Percentiles rank a stretch among this genome's conserved stretches.
Conservation (phyloP, 2,888 invertebrate genomes). For the Parnassius glacialis region DNA sequence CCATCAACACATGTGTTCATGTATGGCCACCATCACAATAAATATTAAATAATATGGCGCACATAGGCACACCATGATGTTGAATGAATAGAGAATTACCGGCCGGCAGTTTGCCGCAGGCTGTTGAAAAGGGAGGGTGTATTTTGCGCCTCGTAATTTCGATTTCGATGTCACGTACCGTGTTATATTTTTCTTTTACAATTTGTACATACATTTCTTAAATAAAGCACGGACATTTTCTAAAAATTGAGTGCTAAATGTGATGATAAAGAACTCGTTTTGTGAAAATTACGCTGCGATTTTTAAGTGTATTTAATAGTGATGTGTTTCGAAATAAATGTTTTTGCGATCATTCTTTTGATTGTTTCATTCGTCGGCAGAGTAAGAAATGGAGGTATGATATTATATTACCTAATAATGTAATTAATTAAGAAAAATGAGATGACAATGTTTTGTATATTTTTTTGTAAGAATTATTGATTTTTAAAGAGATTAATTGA, state of each 20-base stretch:
- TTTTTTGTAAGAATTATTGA: too few relatives aligned
- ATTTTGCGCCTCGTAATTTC: background rate
- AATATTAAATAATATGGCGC: conserved; percentile 13
- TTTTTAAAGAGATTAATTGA: too few relatives aligned
- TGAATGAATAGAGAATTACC: conserved; percentile 6
- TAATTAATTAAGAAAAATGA: too few relatives aligned
- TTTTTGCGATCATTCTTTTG: conserved; percentile 49
- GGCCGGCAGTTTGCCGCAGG: conserved; percentile 19
- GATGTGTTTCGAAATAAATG: conserved; percentile 58
- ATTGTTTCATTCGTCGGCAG: conserved; percentile 50
- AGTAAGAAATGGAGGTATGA: conserved; percentile 59
- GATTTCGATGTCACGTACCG: conserved; percentile 10
- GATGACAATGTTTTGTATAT: too few relatives aligned
- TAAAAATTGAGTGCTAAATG: conserved; percentile 12
- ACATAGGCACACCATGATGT: conserved; percentile 14
- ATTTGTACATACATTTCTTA: background rate
- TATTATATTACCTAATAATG: too few relatives aligned
- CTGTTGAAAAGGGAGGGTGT: conserved; percentile 9
- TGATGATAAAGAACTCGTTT: conserved; percentile 5
- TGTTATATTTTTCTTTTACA: background rate
- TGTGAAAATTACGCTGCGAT: conserved; percentile 28
- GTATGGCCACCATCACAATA: conserved; percentile 1
- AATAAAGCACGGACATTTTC: background rate
- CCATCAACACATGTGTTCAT: conserved; percentile 18
- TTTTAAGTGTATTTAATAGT: conserved; percentile 39